Conservation (phyloP, 2,113 vertebrate species). For the Phycodurus eques region DNA sequence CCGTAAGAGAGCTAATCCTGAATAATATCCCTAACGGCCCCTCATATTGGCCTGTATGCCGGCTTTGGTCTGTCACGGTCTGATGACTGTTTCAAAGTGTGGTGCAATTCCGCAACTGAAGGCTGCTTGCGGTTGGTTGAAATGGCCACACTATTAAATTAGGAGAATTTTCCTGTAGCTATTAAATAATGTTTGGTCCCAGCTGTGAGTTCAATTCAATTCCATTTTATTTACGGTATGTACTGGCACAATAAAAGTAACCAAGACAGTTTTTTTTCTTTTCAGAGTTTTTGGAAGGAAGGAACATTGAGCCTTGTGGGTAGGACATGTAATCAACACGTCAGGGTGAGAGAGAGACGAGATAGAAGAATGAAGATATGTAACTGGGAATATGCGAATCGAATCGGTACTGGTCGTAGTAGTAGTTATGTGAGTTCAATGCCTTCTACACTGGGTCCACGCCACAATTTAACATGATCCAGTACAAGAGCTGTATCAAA, state of each 20-base stretch:
- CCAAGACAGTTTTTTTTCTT: background rate
- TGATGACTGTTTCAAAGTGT: constrained; percentile 47
- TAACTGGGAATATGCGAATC: too few relatives aligned
- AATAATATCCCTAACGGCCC: too few relatives aligned
- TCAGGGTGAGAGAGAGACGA: background rate
- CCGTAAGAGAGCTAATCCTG: too few relatives aligned
- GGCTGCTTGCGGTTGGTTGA: constrained; percentile 45
- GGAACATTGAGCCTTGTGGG: background rate
- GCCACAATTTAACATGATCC: background rate
- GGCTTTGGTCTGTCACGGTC: constrained; percentile 46
- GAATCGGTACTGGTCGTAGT: background rate
- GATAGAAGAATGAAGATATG: background rate
- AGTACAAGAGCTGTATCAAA: background rate
- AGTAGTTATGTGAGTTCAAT: background rate
- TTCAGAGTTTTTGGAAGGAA: background rate
- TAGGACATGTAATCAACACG: background rate
- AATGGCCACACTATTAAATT: constrained; percentile 50
- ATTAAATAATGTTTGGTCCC: constrained; percentile 5
- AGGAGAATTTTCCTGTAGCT: constrained; percentile 36
- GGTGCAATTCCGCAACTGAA: constrained; percentile 22
- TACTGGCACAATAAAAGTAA: background rate
- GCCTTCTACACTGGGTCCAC: background rate
- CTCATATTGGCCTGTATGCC: constrained; percentile 13
- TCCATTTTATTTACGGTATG: background rate
- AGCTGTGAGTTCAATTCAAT: constrained; percentile 11